Base-by-base conservation (phyloP, 2,113 vertebrate genomes). In the Raja brachyura region DNA sequence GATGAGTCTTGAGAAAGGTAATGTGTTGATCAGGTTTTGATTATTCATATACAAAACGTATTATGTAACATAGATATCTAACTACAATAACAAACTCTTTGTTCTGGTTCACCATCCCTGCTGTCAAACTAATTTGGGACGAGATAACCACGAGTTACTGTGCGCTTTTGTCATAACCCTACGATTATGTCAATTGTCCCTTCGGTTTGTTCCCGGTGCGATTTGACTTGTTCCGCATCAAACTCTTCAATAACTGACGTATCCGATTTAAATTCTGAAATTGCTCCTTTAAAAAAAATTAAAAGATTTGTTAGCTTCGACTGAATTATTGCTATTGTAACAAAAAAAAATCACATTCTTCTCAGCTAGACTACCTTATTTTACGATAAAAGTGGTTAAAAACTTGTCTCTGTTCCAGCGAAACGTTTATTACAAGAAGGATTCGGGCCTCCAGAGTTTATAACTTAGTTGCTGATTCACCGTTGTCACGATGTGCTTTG, bases 381-480 rank as follows among this genome's bases (percentile, higher is more conserved):
- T 11, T 25, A 25, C 66, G 39, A 54, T 25, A 54, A 56, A 10
- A 48, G 39, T 61, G 56, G 25, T 13, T 14, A 25, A 85, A 85
- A 85, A 56, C 48, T 59, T 59, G 1, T 11, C 4, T 61, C 39
- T 48, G 39, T 48, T 48, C 28, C 81, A n/a, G 9, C 25, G 78
- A 11, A 14, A 85, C 25, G 2, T 56, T 22, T 85, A 13, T 85
- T 59, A 20, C 18, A 39, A 22, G 16, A 61, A 85, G 25, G 54
- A n/a, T 59, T 85, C 25, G 28, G 83, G 56, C 59, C 83, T 13
- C 61, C 59, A 4, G 56, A 31, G 59, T 31, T 63, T 63, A 63
- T 31, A 88, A 63, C 83, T 88, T n/a, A 88, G 31, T 88, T 66
- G 83, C 59, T 88, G 59, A 88, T 88, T 63, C 83, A 88, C 83